These are phyloP conservation scores for Varecia variegata DNA, from an alignment of 2,797 vertebrate genomes.

Conservation along the genomic window DNA sequence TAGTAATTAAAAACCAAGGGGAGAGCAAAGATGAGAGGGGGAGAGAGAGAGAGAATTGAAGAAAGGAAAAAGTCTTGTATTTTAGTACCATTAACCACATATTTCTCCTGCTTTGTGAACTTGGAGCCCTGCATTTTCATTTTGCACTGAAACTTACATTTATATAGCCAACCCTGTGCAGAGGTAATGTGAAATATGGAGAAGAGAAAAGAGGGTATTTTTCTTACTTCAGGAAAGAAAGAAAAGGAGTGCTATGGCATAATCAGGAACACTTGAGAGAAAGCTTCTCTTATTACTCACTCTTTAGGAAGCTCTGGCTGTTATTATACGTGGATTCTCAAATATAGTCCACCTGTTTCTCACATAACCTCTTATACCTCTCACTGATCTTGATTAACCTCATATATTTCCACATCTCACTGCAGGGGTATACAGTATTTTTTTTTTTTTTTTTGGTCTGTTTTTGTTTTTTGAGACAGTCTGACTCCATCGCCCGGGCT, in stretches of 20 bases:
- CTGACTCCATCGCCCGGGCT: too few species aligned
- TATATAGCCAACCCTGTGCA: background rate
- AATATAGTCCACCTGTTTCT: accelerated
- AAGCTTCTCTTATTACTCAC: background rate
- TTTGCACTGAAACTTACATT: background rate
- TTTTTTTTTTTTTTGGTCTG: too few species aligned
- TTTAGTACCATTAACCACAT: background rate
- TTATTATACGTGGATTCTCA: background rate
- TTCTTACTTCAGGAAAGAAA: background rate
- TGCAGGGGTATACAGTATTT: background rate
- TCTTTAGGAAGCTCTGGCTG: background rate
- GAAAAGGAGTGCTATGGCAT: background rate
- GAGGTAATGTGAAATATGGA: background rate
- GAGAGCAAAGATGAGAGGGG: background rate
- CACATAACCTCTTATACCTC: background rate
- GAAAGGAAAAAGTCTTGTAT: background rate
- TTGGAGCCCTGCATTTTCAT: background rate
- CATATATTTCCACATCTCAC: background rate
- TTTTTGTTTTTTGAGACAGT: too few species aligned
- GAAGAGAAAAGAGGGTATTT: background rate
- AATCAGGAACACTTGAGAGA: background rate
- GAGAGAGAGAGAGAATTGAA: background rate
- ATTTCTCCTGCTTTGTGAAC: background rate
- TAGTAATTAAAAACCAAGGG: background rate
- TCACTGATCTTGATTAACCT: background rate